Evolutionary conservation across 1,140 invertebrate species (phyloP).

Genomic region (Drosophila fuyamai): DNA sequence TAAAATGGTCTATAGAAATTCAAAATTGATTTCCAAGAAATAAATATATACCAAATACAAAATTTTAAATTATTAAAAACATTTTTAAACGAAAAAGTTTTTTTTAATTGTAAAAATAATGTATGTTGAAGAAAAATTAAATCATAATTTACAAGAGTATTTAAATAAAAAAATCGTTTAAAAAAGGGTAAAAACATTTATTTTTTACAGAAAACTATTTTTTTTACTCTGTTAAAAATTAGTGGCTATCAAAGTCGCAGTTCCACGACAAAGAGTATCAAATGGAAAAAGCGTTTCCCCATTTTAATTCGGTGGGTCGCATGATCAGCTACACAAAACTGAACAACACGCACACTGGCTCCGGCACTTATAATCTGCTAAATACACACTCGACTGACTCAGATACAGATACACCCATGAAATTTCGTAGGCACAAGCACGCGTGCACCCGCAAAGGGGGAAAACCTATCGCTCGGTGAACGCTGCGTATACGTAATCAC

Average conservation of each 20-base stretch:
- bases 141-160: too few species aligned
- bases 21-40: not conserved
- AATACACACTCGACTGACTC: slow-evolving; percentile 31
- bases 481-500: slow-evolving; percentile 52
- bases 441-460: slow-evolving; percentile 22
- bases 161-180: too few species aligned
- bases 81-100: too few species aligned
- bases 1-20: not conserved
- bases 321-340: slow-evolving; percentile 24
- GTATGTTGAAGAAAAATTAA: too few species aligned
- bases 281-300: slow-evolving; percentile 15
- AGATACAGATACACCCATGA: slow-evolving; percentile 4
- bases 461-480: slow-evolving; percentile 10
- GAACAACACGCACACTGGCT: slow-evolving; percentile 31
- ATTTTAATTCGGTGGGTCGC: slow-evolving; percentile 30
- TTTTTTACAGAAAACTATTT: too few species aligned
- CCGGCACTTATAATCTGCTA: slow-evolving; percentile 38
- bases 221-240: not conserved
- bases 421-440: slow-evolving; percentile 12
- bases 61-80: too few species aligned
- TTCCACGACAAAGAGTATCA: slow-evolving; percentile 1
- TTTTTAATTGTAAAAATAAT: too few species aligned
- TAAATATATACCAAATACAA: not conserved
- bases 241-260: not conserved
- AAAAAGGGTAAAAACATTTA: too few species aligned